phyloP scores from a whole-genome alignment of 2,113 vertebrate genomes.

The Phaethon lepturus region DNA sequence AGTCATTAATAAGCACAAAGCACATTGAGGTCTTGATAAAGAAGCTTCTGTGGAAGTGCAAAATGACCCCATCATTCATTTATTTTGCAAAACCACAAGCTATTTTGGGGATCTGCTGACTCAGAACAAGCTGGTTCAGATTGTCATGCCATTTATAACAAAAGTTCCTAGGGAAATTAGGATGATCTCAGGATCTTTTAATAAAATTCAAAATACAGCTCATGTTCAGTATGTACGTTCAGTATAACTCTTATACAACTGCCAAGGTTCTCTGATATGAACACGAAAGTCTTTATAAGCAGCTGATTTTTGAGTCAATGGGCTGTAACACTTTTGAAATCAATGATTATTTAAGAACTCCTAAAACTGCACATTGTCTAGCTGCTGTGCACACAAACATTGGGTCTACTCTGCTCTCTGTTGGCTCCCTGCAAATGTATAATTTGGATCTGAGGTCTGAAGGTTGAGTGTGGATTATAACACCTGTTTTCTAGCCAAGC shows the following conservation, averaged over 20 bases:
- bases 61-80: background rate
- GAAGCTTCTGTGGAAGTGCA: background rate
- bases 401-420: constrained; percentile 1
- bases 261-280: background rate
- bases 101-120: background rate
- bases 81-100: background rate
- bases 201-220: background rate
- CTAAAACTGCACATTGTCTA: constrained; percentile 41
- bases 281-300: background rate
- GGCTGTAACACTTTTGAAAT: constrained; percentile 69
- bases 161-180: background rate
- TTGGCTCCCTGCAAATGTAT: background rate
- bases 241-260: background rate
- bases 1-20: background rate
- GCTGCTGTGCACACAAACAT: background rate
- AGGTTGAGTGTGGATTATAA: background rate
- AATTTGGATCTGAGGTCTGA: background rate
- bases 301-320: constrained; percentile 72
- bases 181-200: background rate
- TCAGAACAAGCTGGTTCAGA: background rate
- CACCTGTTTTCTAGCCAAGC: background rate
- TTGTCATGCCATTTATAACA: background rate
- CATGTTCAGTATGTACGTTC: accelerated
- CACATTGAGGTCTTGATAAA: background rate
- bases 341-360: constrained; percentile 73